Evolutionary conservation across 1,140 invertebrate species (phyloP), one percentile per base, ranked within the genome.

Genomic region (Drosophila ohnishii): DNA sequence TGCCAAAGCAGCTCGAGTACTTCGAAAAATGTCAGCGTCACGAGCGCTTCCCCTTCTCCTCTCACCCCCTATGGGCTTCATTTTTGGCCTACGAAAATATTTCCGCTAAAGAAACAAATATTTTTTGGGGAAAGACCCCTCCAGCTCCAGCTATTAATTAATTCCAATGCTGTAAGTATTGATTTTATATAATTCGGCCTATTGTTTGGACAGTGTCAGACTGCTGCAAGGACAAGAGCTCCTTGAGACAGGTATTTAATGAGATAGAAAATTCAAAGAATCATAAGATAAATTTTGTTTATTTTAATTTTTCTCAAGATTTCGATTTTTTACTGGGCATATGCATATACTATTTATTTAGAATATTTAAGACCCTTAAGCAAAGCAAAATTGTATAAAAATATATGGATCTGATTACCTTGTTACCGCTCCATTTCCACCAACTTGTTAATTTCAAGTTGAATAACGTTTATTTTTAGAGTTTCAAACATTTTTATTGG

Each of bases 71-170:
- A 22, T 32, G 19, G 56, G 13, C 34, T 50, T 22, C 42, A 67
- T 58, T 63, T 63, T 45, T 69, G 34, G 57, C 67, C 66, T 6
- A 53, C 61, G 48, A 64, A 64, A 55, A 80, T 65, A 74, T 74
- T 85, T 77, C 81, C 81, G 77, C 78, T 58, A 84, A 59, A 35
- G 59, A 50, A 34, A 80, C 61, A 53, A 64, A 63, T 48, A 72
- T 59, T 62, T 66, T 63, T 62, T 28, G 63, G 63, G 34, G 37
- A 64, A 58, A 45, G 42, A 28, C n/a, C 22, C 14, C 44, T 16
- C 28, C 48, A 16, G 5, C 16, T 10, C 25, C 34, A 32, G 11
- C 32, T 42, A 35, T 22, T 71, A 59, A 71, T 71, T 71, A 57
- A 71, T 40, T 25, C 42, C 22, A 47, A 40, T 32, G 30, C 28